phyloP scores from a whole-genome alignment of 2,888 invertebrate species.

The Dendrolimus pini region DNA sequence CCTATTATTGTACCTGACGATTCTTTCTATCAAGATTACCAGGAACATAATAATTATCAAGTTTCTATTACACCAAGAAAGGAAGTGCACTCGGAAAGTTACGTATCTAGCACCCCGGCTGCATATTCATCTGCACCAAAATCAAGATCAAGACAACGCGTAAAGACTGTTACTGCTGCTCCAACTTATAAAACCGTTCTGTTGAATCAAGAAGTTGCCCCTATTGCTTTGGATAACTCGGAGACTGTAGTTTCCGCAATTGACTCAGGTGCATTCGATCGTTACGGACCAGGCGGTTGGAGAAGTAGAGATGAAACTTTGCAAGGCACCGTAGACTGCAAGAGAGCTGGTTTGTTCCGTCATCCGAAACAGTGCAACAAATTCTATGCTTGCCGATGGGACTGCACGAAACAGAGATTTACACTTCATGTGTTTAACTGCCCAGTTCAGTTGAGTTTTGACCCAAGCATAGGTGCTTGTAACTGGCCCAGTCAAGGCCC shows the following conservation, averaged over 20 bases:
- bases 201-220: conserved; percentile 48
- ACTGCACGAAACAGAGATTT: conserved; percentile 84
- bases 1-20: conserved; percentile 72
- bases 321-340: conserved; percentile 78
- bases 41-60: conserved; percentile 40
- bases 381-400: conserved; percentile 90
- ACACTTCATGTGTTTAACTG: conserved; percentile 87
- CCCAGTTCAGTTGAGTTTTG: conserved; percentile 86
- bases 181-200: conserved; percentile 61
- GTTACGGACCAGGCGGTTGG: conserved; percentile 79
- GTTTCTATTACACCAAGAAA: conserved; percentile 39
- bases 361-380: conserved; percentile 89
- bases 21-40: conserved; percentile 63
- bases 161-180: conserved; percentile 55
- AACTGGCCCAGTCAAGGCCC: conserved; percentile 90
- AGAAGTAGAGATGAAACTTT: conserved; percentile 77
- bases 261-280: conserved; percentile 71
- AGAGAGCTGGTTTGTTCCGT: conserved; percentile 78
- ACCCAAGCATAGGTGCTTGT: conserved; percentile 84
- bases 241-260: conserved; percentile 29
- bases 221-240: conserved; percentile 25
- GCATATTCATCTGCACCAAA: conserved; percentile 44
- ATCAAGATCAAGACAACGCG: conserved; percentile 46
- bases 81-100: conserved; percentile 33
- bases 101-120: conserved; percentile 46